Evolutionary conservation across 1,140 invertebrate genomes (phyloP), one percentile per base, ranked within the genome.

Genomic region (Apocrypta bakeri): DNA sequence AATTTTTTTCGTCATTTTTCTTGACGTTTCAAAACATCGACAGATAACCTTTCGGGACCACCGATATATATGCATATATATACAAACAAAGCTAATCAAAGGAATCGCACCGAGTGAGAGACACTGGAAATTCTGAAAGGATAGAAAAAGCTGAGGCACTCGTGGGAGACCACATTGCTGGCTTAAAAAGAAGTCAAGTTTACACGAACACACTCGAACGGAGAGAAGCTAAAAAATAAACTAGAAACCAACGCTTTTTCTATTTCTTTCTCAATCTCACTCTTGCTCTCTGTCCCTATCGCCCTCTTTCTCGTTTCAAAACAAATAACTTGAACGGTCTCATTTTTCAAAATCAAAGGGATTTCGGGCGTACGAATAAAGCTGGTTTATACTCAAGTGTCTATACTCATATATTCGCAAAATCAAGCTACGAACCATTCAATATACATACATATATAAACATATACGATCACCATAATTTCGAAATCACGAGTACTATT

Each of bases 61-160:
- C n/a, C n/a, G n/a, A n/a, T n/a, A n/a, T n/a, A n/a, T n/a, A n/a
- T n/a, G n/a, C n/a, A n/a, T n/a, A n/a, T n/a, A n/a, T n/a, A n/a
- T n/a, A n/a, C 69, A 72, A 72, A 72, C 69, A 72, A 9, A 72
- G 33, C 24, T 72, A 72, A 72, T 72, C 69, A 72, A 72, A 72
- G 12, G 27, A 21, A 69, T 17, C 24, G 6, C 9, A 12, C 29
- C 68, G 2, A 71, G 37, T n/a, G 14, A 33, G 29, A 6, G 68
- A 29, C n/a, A 7, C 11, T 64, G 42, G 42, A 48, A 56, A 21
- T 17, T 21, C 48, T 56, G 3, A 48, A 48, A 48, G 21, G 14
- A 17, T 9, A 17, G 48, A n/a, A 56, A 56, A 56, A 56, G 48
- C n/a, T 17, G 14, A 12, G 9, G 14, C 40, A 42, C 9, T 42